Conservation (phyloP, 2,797 vertebrate species). For the Ceyx erithaca region DNA sequence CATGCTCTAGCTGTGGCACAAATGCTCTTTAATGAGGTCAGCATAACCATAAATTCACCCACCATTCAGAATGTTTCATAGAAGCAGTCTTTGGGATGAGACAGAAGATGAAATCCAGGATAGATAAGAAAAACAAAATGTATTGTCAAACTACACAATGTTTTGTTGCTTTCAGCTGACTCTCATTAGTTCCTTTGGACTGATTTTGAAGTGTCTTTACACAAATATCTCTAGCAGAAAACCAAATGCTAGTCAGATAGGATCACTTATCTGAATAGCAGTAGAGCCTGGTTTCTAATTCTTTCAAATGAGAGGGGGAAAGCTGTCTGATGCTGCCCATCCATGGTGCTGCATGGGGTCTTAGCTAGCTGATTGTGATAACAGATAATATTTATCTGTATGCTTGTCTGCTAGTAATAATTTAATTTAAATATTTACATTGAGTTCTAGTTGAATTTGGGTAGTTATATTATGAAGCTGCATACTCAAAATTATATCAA, state of each 20-base stretch:
- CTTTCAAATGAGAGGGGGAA: neutral
- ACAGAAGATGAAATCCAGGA: neutral
- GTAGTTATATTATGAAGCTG: neutral
- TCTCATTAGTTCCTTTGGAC: neutral
- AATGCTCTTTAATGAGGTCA: neutral
- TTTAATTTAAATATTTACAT: constrained; percentile 52
- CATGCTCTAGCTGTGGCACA: neutral
- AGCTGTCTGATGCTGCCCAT: neutral
- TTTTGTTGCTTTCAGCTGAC: neutral
- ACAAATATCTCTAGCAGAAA: neutral
- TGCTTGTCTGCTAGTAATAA: neutral
- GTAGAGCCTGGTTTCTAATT: neutral
- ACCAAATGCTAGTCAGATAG: neutral
- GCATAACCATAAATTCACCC: neutral
- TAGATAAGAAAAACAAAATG: neutral
- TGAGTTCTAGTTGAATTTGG: constrained; percentile 6
- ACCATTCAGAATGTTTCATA: neutral
- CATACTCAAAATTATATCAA: neutral
- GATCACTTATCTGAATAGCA: neutral
- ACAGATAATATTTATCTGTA: neutral
- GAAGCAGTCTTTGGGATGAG: neutral
- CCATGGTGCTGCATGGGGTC: neutral
- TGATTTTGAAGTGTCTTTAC: neutral
- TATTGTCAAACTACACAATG: neutral
- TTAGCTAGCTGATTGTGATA: neutral